Evolutionary conservation across 2,113 vertebrate genomes (phyloP).

Genomic region (Melanostigma gelatinosum): DNA sequence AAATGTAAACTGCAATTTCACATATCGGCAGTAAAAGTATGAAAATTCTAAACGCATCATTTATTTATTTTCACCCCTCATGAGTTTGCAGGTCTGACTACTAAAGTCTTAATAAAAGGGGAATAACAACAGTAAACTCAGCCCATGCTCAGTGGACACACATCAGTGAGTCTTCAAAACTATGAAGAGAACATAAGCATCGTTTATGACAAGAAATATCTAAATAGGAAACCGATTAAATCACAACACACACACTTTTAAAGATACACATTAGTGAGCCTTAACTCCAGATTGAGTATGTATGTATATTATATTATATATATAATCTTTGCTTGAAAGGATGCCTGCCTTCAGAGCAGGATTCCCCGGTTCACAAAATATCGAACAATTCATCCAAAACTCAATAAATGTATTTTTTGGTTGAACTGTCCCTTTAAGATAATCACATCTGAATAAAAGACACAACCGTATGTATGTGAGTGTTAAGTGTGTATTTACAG

Average conservation of each 20-base stretch:
- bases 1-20: conserved; percentile 53
- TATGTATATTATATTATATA: too few species aligned
- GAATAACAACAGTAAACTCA: not conserved
- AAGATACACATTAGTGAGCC: not conserved
- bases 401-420: not conserved
- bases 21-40: conserved; percentile 38
- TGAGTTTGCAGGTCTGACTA: not conserved
- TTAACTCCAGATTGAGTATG: not conserved
- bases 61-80: too few species aligned
- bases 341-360: not conserved
- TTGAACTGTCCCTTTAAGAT: not conserved
- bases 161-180: too few species aligned
- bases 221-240: not conserved
- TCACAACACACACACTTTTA: not conserved
- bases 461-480: conserved; percentile 2
- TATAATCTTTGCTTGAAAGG: not conserved
- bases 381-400: not conserved
- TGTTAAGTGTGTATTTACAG: conserved; percentile 81
- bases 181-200: not conserved
- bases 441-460: conserved; percentile 20
- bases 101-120: conserved; percentile 45
- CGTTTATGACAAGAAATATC: not conserved
- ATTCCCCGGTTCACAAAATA: not conserved
- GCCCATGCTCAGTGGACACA: not conserved
- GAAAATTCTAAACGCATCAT: not conserved